Evolutionary conservation across 2,113 vertebrate genomes (phyloP).

Genomic region (Morone saxatilis): DNA sequence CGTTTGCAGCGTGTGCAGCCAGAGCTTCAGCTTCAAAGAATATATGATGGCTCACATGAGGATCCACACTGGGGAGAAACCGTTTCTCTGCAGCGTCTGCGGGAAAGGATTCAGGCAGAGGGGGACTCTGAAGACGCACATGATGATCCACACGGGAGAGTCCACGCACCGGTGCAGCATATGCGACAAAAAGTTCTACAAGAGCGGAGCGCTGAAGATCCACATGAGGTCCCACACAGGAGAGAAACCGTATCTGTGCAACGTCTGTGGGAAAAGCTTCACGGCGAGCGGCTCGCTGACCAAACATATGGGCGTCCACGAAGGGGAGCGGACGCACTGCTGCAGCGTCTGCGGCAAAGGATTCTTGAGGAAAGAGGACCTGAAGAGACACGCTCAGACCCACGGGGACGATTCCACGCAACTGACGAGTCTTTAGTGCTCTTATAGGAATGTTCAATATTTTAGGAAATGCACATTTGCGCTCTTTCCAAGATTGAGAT

Average conservation of each 20-base stretch:
- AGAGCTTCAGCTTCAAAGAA: constrained; percentile 54
- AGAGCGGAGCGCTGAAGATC: constrained; percentile 35
- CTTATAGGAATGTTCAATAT: neutral
- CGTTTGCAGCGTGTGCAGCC: constrained; percentile 37
- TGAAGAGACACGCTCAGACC: constrained; percentile 19
- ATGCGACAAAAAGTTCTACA: constrained; percentile 43
- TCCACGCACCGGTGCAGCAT: constrained; percentile 17
- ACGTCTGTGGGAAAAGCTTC: constrained; percentile 57
- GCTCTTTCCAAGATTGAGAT: neutral
- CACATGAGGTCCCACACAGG: constrained; percentile 59
- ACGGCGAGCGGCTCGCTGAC: constrained; percentile 29
- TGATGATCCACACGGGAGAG: constrained; percentile 54
- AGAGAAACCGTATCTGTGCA: constrained; percentile 52
- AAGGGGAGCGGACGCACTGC: neutral
- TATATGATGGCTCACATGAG: constrained; percentile 57
- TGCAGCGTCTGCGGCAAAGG: constrained; percentile 15
- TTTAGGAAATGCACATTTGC: neutral
- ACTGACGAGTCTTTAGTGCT: constrained; percentile 23
- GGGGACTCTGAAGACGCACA: constrained; percentile 48
- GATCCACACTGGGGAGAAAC: constrained; percentile 57
- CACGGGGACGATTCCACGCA: neutral
- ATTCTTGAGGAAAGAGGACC: neutral
- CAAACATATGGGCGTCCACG: constrained; percentile 52
- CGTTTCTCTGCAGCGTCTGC: constrained; percentile 54
- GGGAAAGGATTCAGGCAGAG: constrained; percentile 53